A percentile compares a stretch with the other conserved stretches of the same genome.
Conservation (phyloP, 2,113 vertebrate species). For the Isichthys henryi region DNA sequence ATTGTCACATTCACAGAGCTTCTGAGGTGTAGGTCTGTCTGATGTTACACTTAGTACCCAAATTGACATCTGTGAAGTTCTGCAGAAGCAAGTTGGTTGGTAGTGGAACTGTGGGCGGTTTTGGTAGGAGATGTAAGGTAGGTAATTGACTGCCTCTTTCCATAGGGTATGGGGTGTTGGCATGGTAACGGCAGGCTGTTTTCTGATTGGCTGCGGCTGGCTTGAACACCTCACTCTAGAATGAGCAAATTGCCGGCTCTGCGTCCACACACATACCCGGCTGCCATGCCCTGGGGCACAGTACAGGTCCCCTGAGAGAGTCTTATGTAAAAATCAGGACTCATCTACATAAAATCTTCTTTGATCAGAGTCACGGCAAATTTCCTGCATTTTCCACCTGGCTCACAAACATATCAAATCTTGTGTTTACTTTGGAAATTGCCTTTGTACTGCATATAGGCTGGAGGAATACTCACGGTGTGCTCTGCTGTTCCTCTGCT, state of each 20-base stretch:
- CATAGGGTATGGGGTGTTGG: neutral
- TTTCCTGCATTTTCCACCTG: neutral
- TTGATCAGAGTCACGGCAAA: neutral
- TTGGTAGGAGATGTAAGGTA: neutral
- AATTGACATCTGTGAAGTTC: neutral
- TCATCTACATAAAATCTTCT: neutral
- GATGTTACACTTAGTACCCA: neutral
- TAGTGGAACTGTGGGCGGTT: neutral
- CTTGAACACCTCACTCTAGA: neutral
- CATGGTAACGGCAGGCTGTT: neutral
- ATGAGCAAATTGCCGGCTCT: neutral
- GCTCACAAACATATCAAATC: neutral
- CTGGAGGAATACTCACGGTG: neutral
- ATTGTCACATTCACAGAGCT: neutral
- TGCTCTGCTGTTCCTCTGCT: neutral
- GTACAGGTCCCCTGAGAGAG: neutral
- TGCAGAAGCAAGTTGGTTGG: neutral
- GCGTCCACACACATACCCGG: neutral
- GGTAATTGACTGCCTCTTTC: neutral
- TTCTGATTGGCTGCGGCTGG: neutral
- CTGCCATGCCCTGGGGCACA: neutral
- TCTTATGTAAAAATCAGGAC: neutral
- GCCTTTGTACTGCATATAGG: neutral
- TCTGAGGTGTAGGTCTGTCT: neutral
- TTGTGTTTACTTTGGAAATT: neutral